Base-by-base conservation (phyloP, 2,113 vertebrate species). In the Carollia perspicillata region DNA sequence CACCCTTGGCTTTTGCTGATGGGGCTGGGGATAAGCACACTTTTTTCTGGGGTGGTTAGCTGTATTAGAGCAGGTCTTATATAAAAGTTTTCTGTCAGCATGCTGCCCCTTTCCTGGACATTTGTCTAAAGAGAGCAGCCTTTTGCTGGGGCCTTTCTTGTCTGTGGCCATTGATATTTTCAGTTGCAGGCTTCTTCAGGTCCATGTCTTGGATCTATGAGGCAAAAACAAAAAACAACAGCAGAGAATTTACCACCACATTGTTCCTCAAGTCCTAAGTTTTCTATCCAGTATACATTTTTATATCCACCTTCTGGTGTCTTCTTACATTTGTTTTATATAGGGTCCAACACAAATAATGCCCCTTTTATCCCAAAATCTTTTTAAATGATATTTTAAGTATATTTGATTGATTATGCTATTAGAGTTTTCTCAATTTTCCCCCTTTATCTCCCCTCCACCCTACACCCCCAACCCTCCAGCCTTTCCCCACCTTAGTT, bases 131-230 rank as follows among this genome's bases (percentile, higher is more conserved):
- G 71, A 93, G 16, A 81, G 1, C 30, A 87, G 35, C 8, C 49
- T 68, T 89, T 93, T 55, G 5, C 47, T 72, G 33, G 35, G 28
- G 14, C 0, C 10, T 86, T 86, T 84, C 92, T 80, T 65, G 6
- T 84, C 65, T 66, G 49, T 80, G 44, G 3, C 28, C 33, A 51
- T 44, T 93, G 71, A 37, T 68, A 83, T 90, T 94, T 77, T 47
- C 86, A 35, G 33, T 84, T 72, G 40, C 22, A 42, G 14, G 28
- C 35, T 95, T 95, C 91, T 93, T 96, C 63, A 85, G 63, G 35
- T 65, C 6, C 55, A 47, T 11, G 20, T 44, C 53, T 90, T 37
- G 11, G 49, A 35, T 96, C 55, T 72, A 14, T 63, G 60, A 94
- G 23, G 58, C 58, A 40, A 86, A 71, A 96, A 65, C 13, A 66